Evolutionary conservation across 2,113 vertebrate genomes (phyloP).

Genomic region (Marmota flaviventris): DNA sequence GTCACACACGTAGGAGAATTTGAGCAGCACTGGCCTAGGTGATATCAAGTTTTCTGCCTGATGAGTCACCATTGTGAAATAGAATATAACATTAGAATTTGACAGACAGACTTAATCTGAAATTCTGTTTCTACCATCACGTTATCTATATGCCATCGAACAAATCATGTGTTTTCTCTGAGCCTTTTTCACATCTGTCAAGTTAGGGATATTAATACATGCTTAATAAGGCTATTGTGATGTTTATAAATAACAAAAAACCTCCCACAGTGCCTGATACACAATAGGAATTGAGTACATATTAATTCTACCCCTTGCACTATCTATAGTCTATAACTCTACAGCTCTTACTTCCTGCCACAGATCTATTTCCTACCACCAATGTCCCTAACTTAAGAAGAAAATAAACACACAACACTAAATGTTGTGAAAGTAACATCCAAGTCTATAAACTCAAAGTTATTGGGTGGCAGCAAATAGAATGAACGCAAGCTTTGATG

Average conservation of each 20-base stretch:
- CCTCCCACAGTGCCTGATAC: background rate
- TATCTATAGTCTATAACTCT: background rate
- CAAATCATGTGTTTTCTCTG: background rate
- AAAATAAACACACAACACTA: constrained; percentile 9
- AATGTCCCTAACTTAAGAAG: background rate
- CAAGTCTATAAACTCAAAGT: background rate
- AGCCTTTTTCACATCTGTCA: background rate
- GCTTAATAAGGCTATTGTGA: background rate
- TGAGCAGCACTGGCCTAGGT: background rate
- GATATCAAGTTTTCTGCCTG: background rate
- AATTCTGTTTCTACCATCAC: background rate
- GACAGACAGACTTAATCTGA: background rate
- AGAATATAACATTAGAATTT: background rate
- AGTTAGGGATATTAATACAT: background rate
- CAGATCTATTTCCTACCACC: background rate
- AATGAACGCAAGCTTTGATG: background rate
- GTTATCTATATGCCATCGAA: background rate
- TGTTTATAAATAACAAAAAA: background rate
- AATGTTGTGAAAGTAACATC: background rate
- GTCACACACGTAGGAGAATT: background rate
- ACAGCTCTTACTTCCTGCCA: background rate
- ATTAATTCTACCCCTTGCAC: background rate
- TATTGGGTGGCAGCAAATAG: background rate
- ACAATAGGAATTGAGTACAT: background rate
- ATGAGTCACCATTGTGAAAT: background rate